Evolutionary conservation across 2,888 invertebrate genomes (phyloP), one percentile per base, ranked within the genome.

Genomic region (Odontothrips loti): DNA sequence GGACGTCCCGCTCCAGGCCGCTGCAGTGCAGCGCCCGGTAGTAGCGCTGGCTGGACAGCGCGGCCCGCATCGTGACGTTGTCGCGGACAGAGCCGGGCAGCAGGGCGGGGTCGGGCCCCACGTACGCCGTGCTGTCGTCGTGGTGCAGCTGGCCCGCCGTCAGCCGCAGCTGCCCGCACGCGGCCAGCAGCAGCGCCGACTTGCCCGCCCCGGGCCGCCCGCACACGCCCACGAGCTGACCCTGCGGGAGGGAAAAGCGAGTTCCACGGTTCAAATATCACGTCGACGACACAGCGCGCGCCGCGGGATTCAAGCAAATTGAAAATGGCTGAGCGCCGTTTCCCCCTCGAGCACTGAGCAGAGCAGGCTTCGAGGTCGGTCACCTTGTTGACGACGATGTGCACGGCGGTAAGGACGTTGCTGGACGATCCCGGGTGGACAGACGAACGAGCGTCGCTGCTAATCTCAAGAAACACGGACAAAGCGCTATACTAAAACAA

Each of bases 51-150:
- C 79, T 51, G 27, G 48, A 43, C 9, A 81, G 29, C 78, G 51
- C 68, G 47, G 78, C 47, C 20, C 58, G 27, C 63, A 91, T 90
- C 4, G 88, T 83, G 80, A 91, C 88, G 85, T 91, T 91, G 80
- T 90, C 89, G 81, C 89, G 85, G 0, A 92, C 85, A 20, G 90
- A 90, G 0, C 90, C 90, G 75, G 90, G 90, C 84, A 91, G 89
- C 47, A 92, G 88, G 92, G 92, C 92, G 0, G 92, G 88, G 79
- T 88, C 87, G 84, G 90, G 90, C 10, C 89, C 87, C 11, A 89
- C 89, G 83, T 89, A 90, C 1, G 90, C 90, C 80, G 89, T 87
- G 43, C 86, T 86, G 10, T 90, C 90, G 79, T 88, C 87, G 15
- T 90, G 86, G 81, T 87, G 85, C 79, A 90, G 84, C 43, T 87